Evolutionary conservation across 2,113 vertebrate genomes (phyloP).

Genomic region (Nycticebus coucang): DNA sequence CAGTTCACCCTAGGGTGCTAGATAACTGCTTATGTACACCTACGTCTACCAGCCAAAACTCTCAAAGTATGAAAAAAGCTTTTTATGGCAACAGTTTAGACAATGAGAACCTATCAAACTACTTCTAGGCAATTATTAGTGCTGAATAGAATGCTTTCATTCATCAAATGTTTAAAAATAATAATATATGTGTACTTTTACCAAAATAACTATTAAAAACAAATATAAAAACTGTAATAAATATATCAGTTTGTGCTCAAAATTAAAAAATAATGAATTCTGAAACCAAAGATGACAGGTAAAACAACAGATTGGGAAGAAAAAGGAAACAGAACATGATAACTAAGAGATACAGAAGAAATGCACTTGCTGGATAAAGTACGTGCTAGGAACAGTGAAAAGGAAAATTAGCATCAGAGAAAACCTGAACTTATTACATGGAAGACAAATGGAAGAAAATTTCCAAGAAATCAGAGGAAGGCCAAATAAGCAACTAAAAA

Average conservation of each 20-base stretch:
- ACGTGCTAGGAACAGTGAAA: background rate
- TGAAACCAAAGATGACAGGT: background rate
- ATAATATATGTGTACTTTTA: background rate
- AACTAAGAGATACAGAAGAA: background rate
- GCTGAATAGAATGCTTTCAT: background rate
- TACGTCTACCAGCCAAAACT: background rate
- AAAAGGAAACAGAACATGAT: background rate
- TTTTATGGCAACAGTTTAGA: background rate
- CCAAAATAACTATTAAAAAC: background rate
- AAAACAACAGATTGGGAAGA: background rate
- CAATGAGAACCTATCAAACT: background rate
- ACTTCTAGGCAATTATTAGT: background rate
- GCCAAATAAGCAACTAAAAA: background rate
- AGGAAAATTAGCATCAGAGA: background rate
- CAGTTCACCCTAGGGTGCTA: background rate
- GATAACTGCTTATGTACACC: background rate
- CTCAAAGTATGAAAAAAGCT: background rate
- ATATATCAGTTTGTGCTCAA: background rate
- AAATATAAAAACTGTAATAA: conserved; percentile 16
- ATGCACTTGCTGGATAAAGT: background rate
- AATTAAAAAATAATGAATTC: background rate
- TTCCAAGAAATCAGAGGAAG: background rate
- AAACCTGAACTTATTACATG: background rate
- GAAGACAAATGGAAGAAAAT: background rate
- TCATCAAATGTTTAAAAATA: background rate